phyloP scores from a whole-genome alignment of 2,113 vertebrate species.

The Atractosteus spatula region DNA sequence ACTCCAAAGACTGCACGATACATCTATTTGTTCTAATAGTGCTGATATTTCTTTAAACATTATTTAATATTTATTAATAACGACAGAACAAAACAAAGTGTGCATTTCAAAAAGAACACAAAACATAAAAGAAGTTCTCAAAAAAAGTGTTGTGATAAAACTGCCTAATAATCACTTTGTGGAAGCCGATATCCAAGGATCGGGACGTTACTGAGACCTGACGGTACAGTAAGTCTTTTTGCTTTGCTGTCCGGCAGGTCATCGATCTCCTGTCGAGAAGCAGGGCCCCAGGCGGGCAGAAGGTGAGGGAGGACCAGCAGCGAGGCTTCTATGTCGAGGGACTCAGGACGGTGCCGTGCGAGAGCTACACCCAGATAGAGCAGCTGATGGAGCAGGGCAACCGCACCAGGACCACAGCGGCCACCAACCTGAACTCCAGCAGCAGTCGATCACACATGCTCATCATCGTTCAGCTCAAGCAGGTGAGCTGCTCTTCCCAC shows the following conservation, averaged over 20 bases:
- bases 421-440: conserved; percentile 79
- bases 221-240: no score
- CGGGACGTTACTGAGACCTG: no score
- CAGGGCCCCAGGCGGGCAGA: conserved; percentile 63
- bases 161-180: no score
- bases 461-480: conserved; percentile 79
- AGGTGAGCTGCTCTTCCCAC: conserved; percentile 50
- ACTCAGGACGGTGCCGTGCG: conserved; percentile 74
- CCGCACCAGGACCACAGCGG: conserved; percentile 75
- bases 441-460: conserved; percentile 90
- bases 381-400: conserved; percentile 83
- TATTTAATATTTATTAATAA: no score
- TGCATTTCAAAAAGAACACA: no score
- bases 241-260: conserved; percentile 54
- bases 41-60: no score
- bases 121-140: no score
- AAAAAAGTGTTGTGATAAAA: no score
- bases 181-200: no score
- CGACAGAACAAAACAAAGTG: no score
- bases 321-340: conserved; percentile 85
- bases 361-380: conserved; percentile 71
- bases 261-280: conserved; percentile 74
- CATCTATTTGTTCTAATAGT: no score
- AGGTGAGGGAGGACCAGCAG: conserved; percentile 78
- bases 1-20: no score